These are phyloP conservation scores for Sebastes baramenuke DNA, from an alignment of 2,797 vertebrate genomes.

Conservation along the genomic window DNA sequence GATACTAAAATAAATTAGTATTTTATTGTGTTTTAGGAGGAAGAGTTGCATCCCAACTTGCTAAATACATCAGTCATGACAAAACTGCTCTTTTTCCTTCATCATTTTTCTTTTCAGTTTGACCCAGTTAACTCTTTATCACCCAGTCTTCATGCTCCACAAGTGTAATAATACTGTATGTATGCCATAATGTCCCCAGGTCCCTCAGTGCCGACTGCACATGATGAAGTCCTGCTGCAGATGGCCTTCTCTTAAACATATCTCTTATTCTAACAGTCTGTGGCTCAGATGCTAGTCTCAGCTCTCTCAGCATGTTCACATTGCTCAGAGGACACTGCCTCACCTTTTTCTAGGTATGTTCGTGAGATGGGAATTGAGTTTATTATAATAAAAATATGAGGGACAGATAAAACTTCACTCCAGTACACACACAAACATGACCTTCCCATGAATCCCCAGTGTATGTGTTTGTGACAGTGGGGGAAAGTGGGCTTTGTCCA, in stretches of 20 bases:
- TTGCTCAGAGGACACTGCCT: constrained; percentile 35
- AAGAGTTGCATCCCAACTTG: background rate
- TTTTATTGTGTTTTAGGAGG: background rate
- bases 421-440: constrained; percentile 67
- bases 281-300: constrained; percentile 69
- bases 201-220: constrained; percentile 45
- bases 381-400: constrained; percentile 14
- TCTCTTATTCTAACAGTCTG: constrained; percentile 35
- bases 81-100: background rate
- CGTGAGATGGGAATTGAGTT: constrained; percentile 22
- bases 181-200: constrained; percentile 52
- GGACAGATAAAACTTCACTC: constrained; percentile 69
- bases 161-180: constrained; percentile 40
- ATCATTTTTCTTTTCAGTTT: background rate
- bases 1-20: background rate
- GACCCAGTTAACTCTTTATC: constrained; percentile 10
- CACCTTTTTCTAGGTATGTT: constrained; percentile 28
- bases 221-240: constrained; percentile 54
- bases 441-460: constrained; percentile 64
- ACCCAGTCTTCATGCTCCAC: constrained; percentile 30
- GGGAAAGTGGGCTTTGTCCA: constrained; percentile 65
- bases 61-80: background rate
- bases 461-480: constrained; percentile 56
- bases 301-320: constrained; percentile 42
- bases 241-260: constrained; percentile 52